Percentiles rank a stretch among this genome's conserved stretches.
phyloP scores from a whole-genome alignment of 1,140 invertebrate species.

The Ephestia elutella region DNA sequence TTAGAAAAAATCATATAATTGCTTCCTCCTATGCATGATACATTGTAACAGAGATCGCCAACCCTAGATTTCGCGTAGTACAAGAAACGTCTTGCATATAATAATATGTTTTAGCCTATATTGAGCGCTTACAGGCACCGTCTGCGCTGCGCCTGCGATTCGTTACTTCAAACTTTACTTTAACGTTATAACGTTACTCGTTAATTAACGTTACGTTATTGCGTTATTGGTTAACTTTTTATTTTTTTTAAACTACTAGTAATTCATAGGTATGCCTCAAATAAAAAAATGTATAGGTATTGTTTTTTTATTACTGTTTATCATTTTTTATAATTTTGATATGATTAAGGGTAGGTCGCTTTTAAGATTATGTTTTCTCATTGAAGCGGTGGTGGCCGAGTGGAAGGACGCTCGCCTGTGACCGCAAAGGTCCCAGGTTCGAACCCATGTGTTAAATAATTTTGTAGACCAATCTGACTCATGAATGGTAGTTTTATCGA shows the following conservation, averaged over 20 bases:
- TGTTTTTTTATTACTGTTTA: too few relatives aligned
- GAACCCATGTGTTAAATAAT: too few relatives aligned
- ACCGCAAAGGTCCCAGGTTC: too few relatives aligned
- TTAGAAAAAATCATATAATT: neutral
- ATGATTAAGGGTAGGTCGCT: too few relatives aligned
- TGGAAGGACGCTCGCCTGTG: too few relatives aligned
- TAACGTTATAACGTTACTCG: slow-evolving; percentile 11
- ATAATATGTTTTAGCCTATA: slow-evolving; percentile 74
- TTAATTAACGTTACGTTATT: slow-evolving; percentile 11
- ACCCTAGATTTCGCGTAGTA: slow-evolving; percentile 69
- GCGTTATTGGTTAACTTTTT: slow-evolving; percentile 5
- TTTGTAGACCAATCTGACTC: too few relatives aligned
- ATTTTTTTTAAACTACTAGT: neutral
- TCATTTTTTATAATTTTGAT: too few relatives aligned
- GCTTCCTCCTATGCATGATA: neutral
- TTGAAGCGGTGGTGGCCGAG: too few relatives aligned
- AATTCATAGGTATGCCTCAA: too few relatives aligned
- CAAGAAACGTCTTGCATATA: slow-evolving; percentile 74
- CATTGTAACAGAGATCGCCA: slow-evolving; percentile 27
- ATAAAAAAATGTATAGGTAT: too few relatives aligned
- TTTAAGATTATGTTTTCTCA: too few relatives aligned
- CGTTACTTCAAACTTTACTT: slow-evolving; percentile 15
- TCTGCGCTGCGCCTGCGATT: slow-evolving; percentile 21
- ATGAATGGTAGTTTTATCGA: too few relatives aligned
- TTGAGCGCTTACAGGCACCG: slow-evolving; percentile 54